Evolutionary conservation across 2,113 vertebrate species (phyloP).

Genomic region (Larimichthys crocea): DNA sequence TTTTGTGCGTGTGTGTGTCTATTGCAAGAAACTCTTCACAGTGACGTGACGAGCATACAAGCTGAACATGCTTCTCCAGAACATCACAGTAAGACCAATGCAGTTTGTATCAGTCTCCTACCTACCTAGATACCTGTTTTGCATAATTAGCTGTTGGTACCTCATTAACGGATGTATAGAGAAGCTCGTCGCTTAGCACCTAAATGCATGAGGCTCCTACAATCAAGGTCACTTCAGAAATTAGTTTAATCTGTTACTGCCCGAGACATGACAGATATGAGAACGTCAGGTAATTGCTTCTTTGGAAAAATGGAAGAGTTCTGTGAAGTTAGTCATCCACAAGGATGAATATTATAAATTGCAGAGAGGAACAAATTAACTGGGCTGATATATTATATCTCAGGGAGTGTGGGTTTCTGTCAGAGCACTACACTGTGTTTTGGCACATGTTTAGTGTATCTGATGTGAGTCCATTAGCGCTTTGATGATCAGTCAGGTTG

Average conservation of each 20-base stretch:
- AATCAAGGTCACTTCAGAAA: conserved; percentile 80
- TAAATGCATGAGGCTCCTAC: conserved; percentile 66
- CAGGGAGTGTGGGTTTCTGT: conserved; percentile 53
- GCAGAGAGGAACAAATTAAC: conserved; percentile 73
- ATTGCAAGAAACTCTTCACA: conserved; percentile 3
- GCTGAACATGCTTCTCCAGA: conserved; percentile 11
- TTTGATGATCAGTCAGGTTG: conserved; percentile 53
- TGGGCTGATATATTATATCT: conserved; percentile 68
- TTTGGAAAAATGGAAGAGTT: conserved; percentile 75
- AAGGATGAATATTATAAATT: conserved; percentile 77
- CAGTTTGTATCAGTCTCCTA: conserved; percentile 46
- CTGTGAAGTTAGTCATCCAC: conserved; percentile 73
- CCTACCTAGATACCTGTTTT: conserved; percentile 71
- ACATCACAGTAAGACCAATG: no score
- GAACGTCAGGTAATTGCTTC: conserved; percentile 82
- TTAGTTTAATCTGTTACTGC: conserved; percentile 81
- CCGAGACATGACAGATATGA: conserved; percentile 76
- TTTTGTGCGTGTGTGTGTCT: neutral
- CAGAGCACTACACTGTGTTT: conserved; percentile 31
- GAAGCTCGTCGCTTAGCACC: conserved; percentile 51
- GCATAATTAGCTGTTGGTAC: conserved; percentile 78
- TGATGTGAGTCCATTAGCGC: conserved; percentile 48
- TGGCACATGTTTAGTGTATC: conserved; percentile 44
- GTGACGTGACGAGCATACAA: conserved; percentile 13
- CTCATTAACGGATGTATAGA: conserved; percentile 70